Evolutionary conservation across 2,888 invertebrate species (phyloP).

Genomic region (Macrophya annulata): DNA sequence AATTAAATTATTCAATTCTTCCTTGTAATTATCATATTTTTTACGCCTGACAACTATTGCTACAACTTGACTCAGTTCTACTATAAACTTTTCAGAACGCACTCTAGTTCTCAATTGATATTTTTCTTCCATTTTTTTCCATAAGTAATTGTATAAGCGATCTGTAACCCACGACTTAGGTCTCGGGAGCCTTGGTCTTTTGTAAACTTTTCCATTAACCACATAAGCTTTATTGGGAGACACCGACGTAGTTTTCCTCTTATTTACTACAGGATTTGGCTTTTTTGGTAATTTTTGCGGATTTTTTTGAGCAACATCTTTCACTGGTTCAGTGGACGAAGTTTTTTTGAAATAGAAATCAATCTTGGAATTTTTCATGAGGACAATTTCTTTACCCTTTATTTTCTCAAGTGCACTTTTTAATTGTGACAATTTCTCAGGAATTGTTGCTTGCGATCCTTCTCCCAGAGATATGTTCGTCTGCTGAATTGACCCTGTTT

Average conservation of each 20-base stretch:
- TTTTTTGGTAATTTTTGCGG: not conserved
- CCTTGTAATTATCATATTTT: constrained; percentile 68
- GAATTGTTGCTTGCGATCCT: not conserved
- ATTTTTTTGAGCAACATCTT: constrained; percentile 1
- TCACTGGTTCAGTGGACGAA: not conserved
- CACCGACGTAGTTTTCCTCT: constrained; percentile 48
- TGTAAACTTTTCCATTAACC: constrained; percentile 73
- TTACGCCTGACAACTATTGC: constrained; percentile 64
- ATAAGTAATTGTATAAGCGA: constrained; percentile 70
- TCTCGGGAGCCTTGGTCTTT: constrained; percentile 67
- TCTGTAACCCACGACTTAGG: constrained; percentile 73
- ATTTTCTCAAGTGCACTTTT: constrained; percentile 35
- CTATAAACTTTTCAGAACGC: constrained; percentile 70
- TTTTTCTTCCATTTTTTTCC: constrained; percentile 70
- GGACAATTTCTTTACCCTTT: constrained; percentile 34
- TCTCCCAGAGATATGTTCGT: not conserved
- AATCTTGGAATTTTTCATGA: constrained; percentile 8
- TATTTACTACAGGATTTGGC: not conserved
- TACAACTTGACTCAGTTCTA: constrained; percentile 61
- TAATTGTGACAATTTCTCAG: constrained; percentile 10
- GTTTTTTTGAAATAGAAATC: constrained; percentile 36
- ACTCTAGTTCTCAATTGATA: constrained; percentile 65
- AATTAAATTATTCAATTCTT: constrained; percentile 67
- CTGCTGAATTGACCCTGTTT: not conserved
- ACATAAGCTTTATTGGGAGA: constrained; percentile 68